phyloP scores from a whole-genome alignment of 1,140 invertebrate species.

The Nomia melanderi region DNA sequence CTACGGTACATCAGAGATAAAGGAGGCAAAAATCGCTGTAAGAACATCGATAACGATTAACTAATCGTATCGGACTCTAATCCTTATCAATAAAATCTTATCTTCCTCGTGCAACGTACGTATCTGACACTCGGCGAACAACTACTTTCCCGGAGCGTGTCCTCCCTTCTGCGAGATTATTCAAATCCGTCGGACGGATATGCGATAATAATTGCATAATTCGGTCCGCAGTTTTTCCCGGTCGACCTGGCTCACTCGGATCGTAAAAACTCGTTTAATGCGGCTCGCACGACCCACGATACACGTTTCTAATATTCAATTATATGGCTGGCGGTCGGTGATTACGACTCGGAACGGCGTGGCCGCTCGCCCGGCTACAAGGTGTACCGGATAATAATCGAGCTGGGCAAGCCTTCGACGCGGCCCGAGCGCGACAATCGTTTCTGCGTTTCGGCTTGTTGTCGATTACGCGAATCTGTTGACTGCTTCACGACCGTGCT shows the following conservation, averaged over 20 bases:
- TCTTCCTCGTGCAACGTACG: too few species aligned
- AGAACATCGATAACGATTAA: too few species aligned
- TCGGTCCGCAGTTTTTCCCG: slow-evolving; percentile 23
- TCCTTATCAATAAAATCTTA: too few species aligned
- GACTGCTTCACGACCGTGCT: too few species aligned
- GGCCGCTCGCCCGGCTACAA: background rate
- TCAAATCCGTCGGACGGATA: background rate
- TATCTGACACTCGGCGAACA: background rate
- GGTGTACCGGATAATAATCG: slow-evolving; percentile 25
- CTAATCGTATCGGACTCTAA: too few species aligned
- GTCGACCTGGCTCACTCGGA: slow-evolving; percentile 19
- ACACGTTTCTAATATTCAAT: slow-evolving; percentile 47
- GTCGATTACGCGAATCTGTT: too few species aligned
- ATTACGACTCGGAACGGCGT: slow-evolving; percentile 18
- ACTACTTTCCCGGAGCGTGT: background rate
- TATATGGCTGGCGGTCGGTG: slow-evolving; percentile 3
- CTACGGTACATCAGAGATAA: too few species aligned
- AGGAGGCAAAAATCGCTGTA: too few species aligned
- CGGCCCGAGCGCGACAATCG: background rate
- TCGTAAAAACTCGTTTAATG: slow-evolving; percentile 42
- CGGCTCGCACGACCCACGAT: slow-evolving; percentile 14
- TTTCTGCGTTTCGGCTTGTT: slow-evolving; percentile 20
- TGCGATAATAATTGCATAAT: slow-evolving; percentile 24
- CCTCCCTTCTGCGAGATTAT: background rate
- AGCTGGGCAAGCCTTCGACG: background rate